These are phyloP conservation scores for Xiphophorus couchianus DNA, from an alignment of 2,113 vertebrate genomes.

Conservation along the genomic window DNA sequence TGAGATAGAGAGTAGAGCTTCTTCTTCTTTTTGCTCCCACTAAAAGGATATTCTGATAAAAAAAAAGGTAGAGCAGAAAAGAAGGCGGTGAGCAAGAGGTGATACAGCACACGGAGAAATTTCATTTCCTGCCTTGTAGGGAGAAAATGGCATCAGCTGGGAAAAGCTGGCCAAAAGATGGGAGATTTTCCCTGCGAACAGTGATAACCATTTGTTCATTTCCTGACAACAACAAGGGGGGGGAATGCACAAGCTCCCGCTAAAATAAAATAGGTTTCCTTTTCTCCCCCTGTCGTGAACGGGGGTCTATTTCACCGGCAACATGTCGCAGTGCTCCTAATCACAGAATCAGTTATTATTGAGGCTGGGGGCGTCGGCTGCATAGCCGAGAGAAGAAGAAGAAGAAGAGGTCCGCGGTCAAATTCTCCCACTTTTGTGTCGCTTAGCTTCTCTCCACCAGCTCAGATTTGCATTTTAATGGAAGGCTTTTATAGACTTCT, in stretches of 20 bases:
- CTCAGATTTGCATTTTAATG: constrained; percentile 99
- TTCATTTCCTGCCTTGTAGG: constrained; percentile 96
- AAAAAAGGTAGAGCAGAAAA: constrained; percentile 68
- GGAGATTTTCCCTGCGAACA: constrained; percentile 87
- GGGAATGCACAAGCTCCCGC: constrained; percentile 86
- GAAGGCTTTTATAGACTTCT: constrained; percentile 99
- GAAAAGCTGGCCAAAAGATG: constrained; percentile 92
- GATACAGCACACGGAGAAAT: constrained; percentile 77
- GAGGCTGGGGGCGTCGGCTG: constrained; percentile 36
- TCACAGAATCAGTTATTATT: constrained; percentile 93
- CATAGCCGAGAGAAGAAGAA: constrained; percentile 47
- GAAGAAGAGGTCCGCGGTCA: constrained; percentile 79
- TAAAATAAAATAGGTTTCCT: constrained; percentile 83
- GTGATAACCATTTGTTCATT: constrained; percentile 99
- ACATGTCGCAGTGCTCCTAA: constrained; percentile 87
- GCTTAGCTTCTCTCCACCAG: constrained; percentile 89
- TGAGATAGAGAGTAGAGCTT: constrained; percentile 51
- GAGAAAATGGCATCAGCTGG: constrained; percentile 91
- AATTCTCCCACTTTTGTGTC: constrained; percentile 92
- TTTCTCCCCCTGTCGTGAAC: constrained; percentile 78
- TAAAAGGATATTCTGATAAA: constrained; percentile 79
- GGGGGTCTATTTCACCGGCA: constrained; percentile 85
- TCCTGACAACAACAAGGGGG: constrained; percentile 96
- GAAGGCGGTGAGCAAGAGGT: constrained; percentile 14
- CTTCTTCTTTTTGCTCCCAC: constrained; percentile 51